phyloP scores from a whole-genome alignment of 2,888 invertebrate species.

The Aradus depressus region DNA sequence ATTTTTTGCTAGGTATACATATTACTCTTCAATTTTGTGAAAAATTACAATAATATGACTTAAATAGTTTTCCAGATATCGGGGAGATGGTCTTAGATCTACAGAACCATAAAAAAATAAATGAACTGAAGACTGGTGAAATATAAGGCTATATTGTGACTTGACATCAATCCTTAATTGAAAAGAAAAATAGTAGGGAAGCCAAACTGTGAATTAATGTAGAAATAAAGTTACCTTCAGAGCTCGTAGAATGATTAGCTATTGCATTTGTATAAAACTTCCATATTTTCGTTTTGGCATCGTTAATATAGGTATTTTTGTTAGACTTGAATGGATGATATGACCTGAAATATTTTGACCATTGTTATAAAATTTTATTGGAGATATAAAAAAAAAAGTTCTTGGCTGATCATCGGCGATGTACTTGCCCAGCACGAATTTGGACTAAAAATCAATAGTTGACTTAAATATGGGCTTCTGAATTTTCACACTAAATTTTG shows the following conservation, averaged over 20 bases:
- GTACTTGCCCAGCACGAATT: too few species aligned
- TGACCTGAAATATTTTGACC: slow-evolving; percentile 19
- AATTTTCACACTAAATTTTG: too few species aligned
- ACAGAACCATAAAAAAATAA: too few species aligned
- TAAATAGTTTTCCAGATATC: too few species aligned
- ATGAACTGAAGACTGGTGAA: too few species aligned
- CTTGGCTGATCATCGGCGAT: too few species aligned
- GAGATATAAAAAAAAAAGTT: too few species aligned
- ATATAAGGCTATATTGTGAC: too few species aligned
- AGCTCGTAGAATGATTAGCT: neutral
- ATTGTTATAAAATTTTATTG: too few species aligned
- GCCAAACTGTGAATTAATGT: neutral
- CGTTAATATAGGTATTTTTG: slow-evolving; percentile 19
- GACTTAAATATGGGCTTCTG: too few species aligned
- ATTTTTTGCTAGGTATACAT: neutral
- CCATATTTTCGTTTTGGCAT: slow-evolving; percentile 27
- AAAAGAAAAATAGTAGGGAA: neutral
- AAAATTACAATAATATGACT: neutral
- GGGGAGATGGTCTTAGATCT: too few species aligned
- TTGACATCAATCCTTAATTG: slow-evolving; percentile 6
- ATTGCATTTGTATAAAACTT: slow-evolving; percentile 28
- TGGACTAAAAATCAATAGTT: too few species aligned
- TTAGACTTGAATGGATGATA: slow-evolving; percentile 25
- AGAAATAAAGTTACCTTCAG: neutral
- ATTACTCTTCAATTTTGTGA: neutral